phyloP scores from a whole-genome alignment of 2,113 vertebrate genomes.

The Procapra przewalskii region DNA sequence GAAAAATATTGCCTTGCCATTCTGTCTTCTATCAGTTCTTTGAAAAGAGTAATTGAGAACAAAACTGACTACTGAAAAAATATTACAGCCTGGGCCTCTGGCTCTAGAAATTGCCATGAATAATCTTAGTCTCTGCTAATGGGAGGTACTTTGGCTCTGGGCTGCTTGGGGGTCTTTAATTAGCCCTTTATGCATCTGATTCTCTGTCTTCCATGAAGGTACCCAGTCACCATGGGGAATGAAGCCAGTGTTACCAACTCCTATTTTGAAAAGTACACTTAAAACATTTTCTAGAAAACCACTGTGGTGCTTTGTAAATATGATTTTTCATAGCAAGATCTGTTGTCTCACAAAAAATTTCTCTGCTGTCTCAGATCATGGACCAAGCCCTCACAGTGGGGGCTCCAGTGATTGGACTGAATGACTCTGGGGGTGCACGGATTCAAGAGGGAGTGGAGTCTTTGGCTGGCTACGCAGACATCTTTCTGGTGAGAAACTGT shows the following conservation, averaged over 20 bases:
- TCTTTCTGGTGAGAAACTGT: constrained; percentile 90
- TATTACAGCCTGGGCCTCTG: not conserved
- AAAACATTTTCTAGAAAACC: not conserved
- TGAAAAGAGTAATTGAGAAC: not conserved
- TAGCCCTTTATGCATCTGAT: not conserved
- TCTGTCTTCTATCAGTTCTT: not conserved
- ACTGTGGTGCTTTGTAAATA: not conserved
- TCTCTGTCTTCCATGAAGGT: not conserved
- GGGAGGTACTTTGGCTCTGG: not conserved
- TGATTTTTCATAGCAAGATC: not conserved
- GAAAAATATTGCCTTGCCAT: not conserved
- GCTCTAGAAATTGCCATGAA: not conserved
- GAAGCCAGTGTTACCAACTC: not conserved
- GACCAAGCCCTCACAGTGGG: constrained; percentile 96
- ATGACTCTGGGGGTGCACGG: constrained; percentile 96
- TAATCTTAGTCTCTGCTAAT: not conserved
- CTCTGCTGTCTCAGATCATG: constrained; percentile 87
- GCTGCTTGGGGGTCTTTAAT: not conserved
- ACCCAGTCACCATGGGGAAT: not conserved
- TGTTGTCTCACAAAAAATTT: not conserved
- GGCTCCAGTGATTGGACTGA: constrained; percentile 95
- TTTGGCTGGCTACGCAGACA: constrained; percentile 97
- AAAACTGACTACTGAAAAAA: not conserved
- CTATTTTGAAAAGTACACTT: not conserved
- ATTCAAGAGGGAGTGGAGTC: constrained; percentile 99